Conservation (phyloP, 2,888 invertebrate genomes). For the Gryllus longicercus region DNA sequence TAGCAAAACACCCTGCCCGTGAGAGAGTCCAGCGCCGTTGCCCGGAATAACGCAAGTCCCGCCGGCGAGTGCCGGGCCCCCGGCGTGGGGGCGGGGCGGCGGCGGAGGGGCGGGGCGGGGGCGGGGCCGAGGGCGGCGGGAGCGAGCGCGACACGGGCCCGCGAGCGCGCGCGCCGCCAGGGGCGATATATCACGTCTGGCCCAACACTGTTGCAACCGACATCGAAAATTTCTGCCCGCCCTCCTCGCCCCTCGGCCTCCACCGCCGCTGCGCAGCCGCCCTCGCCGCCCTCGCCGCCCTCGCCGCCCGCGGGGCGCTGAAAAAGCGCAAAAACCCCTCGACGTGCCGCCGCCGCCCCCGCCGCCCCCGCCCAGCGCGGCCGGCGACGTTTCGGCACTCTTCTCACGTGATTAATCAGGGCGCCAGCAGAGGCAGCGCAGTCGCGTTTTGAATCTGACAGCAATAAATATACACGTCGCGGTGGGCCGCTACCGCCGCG, state of each 20-base stretch:
- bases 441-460: conserved; percentile 8
- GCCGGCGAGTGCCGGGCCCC: background rate
- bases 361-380: background rate
- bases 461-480: background rate
- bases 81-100: background rate
- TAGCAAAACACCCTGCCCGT: too few relatives aligned
- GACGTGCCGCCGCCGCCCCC: background rate
- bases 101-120: background rate
- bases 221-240: conserved; percentile 11
- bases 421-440: background rate
- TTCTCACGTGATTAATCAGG: conserved; percentile 2
- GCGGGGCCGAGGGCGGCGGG: background rate
- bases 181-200: conserved; percentile 9
- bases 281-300: too few relatives aligned
- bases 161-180: conserved; percentile 6
- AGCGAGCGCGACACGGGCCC: conserved; percentile 9
- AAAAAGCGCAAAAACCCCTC: conserved; percentile 7
- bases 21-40: background rate
- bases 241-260: background rate
- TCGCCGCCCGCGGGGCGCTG: background rate
- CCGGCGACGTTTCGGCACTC: background rate
- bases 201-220: conserved; percentile 17
- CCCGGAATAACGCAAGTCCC: background rate
- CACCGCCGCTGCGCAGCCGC: too few relatives aligned
- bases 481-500: too few relatives aligned